These are phyloP conservation scores for Rhinophrynus dorsalis DNA, from an alignment of 2,797 vertebrate species.

Conservation along the genomic window DNA sequence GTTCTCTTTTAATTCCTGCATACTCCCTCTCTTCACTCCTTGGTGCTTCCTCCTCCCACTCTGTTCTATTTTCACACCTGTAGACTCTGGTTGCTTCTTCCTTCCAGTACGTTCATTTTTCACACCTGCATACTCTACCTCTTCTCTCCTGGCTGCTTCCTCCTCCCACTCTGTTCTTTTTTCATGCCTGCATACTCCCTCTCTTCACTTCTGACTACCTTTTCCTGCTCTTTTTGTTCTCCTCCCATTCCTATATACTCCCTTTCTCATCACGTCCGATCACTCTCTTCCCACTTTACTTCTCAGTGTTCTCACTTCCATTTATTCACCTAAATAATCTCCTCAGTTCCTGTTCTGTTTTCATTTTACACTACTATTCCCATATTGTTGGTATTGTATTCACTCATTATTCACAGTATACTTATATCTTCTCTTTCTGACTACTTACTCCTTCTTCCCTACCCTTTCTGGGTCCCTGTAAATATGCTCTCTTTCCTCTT, in stretches of 20 bases:
- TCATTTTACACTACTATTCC: neutral
- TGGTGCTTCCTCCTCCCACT: no score
- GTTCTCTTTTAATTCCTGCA: neutral
- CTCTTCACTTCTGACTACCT: no score
- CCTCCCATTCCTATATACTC: neutral
- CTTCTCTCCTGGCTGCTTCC: no score
- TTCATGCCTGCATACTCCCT: no score
- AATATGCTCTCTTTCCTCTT: conserved; percentile 8
- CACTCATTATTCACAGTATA: no score
- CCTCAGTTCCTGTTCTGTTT: neutral
- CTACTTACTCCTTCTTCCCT: neutral
- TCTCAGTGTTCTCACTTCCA: neutral
- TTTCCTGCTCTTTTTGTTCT: neutral
- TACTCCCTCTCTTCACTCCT: neutral
- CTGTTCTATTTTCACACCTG: no score
- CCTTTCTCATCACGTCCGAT: neutral
- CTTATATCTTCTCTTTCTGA: neutral
- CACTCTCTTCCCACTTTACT: neutral
- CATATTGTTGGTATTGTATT: no score
- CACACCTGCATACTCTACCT: no score
- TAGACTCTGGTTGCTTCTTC: no score
- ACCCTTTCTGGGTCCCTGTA: neutral
- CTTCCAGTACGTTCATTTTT: no score
- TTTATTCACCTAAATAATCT: neutral
- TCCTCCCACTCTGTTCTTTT: no score